Evolutionary conservation across 2,113 vertebrate genomes (phyloP).

Genomic region (Ciconia stormi): DNA sequence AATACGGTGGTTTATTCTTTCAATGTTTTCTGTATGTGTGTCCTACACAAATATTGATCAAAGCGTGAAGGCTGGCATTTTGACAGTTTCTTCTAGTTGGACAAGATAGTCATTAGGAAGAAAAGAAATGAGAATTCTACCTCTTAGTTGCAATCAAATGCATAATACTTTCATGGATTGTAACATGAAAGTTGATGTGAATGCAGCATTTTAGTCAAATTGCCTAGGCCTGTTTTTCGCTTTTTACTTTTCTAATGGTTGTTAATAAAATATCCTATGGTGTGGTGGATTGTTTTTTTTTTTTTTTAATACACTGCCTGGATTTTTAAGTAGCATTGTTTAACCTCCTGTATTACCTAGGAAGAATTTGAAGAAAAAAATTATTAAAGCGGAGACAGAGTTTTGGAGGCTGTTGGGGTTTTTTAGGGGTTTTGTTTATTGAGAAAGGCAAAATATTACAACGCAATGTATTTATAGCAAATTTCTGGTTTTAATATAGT

Average conservation of each 20-base stretch:
- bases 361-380: background rate
- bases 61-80: background rate
- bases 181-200: background rate
- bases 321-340: background rate
- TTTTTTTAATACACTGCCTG: background rate
- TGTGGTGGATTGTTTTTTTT: background rate
- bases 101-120: background rate
- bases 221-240: background rate
- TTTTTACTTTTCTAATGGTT: background rate
- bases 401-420: background rate
- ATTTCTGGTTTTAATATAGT: background rate
- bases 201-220: background rate
- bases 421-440: background rate
- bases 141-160: background rate
- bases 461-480: background rate
- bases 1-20: background rate
- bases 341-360: background rate
- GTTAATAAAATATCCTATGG: background rate
- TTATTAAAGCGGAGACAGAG: background rate
- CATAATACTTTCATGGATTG: background rate
- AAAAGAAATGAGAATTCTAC: background rate
- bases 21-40: background rate
- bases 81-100: background rate
- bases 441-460: background rate
- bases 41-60: background rate